A percentile compares a stretch with the other conserved stretches of the same genome.
Evolutionary conservation across 2,797 vertebrate genomes (phyloP).

Genomic region (Phalanger gymnotis): DNA sequence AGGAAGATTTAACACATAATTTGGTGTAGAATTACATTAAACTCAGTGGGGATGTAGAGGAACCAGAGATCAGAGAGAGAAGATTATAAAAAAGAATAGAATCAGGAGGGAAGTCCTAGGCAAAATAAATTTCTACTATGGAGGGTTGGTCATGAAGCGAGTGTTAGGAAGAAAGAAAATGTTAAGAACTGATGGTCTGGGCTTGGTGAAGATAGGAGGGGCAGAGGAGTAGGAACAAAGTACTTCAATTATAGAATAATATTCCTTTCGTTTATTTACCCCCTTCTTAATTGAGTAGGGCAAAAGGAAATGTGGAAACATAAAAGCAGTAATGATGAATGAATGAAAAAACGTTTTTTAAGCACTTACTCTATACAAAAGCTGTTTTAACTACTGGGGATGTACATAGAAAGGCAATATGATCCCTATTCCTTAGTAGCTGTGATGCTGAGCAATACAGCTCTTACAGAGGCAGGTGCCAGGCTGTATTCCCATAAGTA

Average conservation of each 20-base stretch:
- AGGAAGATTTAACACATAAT: background rate
- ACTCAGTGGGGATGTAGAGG: background rate
- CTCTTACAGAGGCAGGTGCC: background rate
- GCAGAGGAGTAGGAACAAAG: background rate
- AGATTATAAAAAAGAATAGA: background rate
- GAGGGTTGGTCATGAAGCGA: background rate
- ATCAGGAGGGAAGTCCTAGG: background rate
- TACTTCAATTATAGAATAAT: background rate
- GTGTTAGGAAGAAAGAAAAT: background rate
- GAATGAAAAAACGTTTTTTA: too few species aligned
- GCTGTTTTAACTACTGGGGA: background rate
- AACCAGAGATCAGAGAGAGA: background rate
- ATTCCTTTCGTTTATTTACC: background rate
- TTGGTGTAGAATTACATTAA: background rate
- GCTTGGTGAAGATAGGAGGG: background rate
- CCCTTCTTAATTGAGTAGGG: background rate
- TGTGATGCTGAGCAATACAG: background rate
- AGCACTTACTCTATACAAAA: background rate
- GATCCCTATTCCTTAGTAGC: background rate
- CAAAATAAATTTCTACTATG: background rate
- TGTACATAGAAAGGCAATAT: background rate
- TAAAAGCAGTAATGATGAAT: background rate
- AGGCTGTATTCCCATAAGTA: background rate
- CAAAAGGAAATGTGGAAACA: background rate
- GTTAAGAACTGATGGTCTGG: background rate